Evolutionary conservation across 2,113 vertebrate genomes (phyloP).

Genomic region (Notarius lentiginosus): DNA sequence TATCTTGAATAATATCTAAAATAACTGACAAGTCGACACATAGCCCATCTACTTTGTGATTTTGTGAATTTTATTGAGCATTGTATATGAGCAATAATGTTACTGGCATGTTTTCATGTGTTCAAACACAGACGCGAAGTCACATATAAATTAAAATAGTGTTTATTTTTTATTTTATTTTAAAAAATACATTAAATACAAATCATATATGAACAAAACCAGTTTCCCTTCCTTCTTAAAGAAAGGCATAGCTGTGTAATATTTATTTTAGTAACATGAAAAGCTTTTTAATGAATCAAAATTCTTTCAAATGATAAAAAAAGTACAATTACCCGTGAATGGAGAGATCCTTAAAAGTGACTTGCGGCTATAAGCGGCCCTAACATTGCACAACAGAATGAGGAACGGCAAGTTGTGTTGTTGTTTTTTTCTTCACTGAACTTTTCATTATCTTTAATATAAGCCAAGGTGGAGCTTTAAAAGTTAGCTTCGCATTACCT

Average conservation of each 20-base stretch:
- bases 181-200: constrained; percentile 78
- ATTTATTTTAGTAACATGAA: constrained; percentile 72
- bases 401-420: constrained; percentile 57
- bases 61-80: neutral
- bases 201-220: constrained; percentile 72
- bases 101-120: neutral
- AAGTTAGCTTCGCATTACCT: constrained; percentile 38
- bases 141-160: constrained; percentile 61
- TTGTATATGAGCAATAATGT: neutral
- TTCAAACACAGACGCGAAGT: constrained; percentile 2
- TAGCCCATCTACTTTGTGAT: neutral
- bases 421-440: constrained; percentile 32
- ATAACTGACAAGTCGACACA: neutral
- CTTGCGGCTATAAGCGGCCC: constrained; percentile 53
- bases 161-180: constrained; percentile 68
- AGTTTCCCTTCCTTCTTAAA: constrained; percentile 68
- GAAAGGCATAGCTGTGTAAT: constrained; percentile 70
- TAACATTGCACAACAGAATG: constrained; percentile 63
- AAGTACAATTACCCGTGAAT: constrained; percentile 72
- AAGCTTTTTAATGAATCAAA: constrained; percentile 64
- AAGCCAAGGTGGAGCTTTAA: constrained; percentile 33
- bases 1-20: neutral
- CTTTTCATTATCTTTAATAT: constrained; percentile 33
- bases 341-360: constrained; percentile 65
- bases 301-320: constrained; percentile 63